Evolutionary conservation across 1,140 invertebrate genomes (phyloP).

Genomic region (Mylabris phalerata): DNA sequence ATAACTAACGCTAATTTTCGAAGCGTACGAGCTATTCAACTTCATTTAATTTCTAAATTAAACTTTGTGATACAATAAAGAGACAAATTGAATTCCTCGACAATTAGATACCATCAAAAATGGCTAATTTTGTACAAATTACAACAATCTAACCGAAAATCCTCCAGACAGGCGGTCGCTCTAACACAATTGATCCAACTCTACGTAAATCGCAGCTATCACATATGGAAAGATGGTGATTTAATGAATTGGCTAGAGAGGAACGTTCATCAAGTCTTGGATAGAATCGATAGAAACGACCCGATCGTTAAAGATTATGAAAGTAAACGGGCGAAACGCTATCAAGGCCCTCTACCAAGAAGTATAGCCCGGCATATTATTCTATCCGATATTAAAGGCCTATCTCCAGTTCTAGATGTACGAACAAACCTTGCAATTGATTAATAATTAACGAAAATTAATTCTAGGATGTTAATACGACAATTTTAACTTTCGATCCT

Average conservation of each 20-base stretch:
- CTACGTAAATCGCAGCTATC: constrained; percentile 65
- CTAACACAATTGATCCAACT: constrained; percentile 64
- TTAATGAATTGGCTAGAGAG: constrained; percentile 72
- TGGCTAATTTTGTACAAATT: no score
- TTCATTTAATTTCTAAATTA: no score
- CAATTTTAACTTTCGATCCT: constrained; percentile 75
- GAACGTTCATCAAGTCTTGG: constrained; percentile 59
- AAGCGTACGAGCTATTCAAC: no score
- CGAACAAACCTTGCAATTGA: constrained; percentile 2
- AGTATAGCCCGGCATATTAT: constrained; percentile 75
- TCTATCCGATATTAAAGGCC: constrained; percentile 71
- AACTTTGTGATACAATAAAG: no score
- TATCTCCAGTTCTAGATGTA: constrained; percentile 52
- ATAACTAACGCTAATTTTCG: no score
- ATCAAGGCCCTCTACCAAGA: constrained; percentile 58
- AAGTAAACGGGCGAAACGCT: constrained; percentile 54
- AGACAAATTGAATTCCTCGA: no score
- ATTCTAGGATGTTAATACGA: constrained; percentile 43
- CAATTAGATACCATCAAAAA: no score
- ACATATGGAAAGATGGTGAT: constrained; percentile 73
- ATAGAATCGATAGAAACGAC: constrained; percentile 57
- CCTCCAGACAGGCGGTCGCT: constrained; percentile 53
- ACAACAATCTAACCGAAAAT: no score
- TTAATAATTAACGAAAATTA: background rate
- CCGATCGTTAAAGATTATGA: constrained; percentile 57